Evolutionary conservation across 1,140 invertebrate species (phyloP), one percentile per base, ranked within the genome.

Genomic region (Drosophila rufa): DNA sequence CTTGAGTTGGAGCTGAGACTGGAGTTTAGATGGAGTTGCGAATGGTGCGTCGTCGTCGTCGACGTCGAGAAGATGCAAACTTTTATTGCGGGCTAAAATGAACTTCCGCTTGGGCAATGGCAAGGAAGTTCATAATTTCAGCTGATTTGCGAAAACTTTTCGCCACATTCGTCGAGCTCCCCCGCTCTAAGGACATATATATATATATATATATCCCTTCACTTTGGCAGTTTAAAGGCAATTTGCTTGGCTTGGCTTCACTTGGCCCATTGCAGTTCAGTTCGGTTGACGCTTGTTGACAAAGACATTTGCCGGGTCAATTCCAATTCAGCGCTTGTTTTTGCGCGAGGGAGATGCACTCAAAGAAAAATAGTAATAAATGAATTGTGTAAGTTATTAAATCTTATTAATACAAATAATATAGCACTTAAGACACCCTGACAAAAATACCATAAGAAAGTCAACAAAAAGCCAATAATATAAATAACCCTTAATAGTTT

Each of bases 61-160:
- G 22, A 25, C 70, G 53, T 38, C 45, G 42, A 80, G 60, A 68
- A 87, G 69, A 84, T 90, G 80, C 80, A 87, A 89, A 89, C 85
- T 89, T 89, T 89, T 89, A 89, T 91, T 89, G 80, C 80, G 81
- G 78, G 67, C 91, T 91, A 89, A 91, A 91, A 91, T 91, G 89
- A 91, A 91, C 89, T 91, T 91, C 89, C 89, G 89, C 80, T 70
- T 50, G 64, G 69, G 74, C 74, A 76, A 65, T 76, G 74, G 65
- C 75, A 78, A 84, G 83, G 87, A 87, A 91, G 89, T 91, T 91
- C 89, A 91, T 91, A 91, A 91, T 89, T 90, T 89, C 79, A 90
- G 75, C 85, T 89, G 85, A 89, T 89, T 89, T 89, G 81, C 74
- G 46, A 89, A 87, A 87, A 74, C 48, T 87, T 87, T 90, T 74